A percentile compares a stretch with the other conserved stretches of the same genome.
These are phyloP conservation scores for Polydrusus cervinus DNA, from an alignment of 2,888 invertebrate species.

Conservation along the genomic window DNA sequence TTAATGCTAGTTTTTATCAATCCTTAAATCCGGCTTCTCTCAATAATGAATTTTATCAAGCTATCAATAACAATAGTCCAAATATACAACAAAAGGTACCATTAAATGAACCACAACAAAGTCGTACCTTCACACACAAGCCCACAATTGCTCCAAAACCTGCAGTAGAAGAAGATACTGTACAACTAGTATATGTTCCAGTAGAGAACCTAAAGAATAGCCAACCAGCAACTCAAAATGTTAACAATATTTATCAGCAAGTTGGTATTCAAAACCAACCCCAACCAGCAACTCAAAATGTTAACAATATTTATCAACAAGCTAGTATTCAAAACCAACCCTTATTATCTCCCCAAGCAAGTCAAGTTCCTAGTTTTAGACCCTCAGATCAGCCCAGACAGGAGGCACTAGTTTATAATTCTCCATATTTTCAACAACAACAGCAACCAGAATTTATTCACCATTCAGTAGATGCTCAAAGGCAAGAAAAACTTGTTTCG, in stretches of 20 bases:
- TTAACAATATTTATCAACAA: constrained; percentile 65
- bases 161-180: constrained; percentile 72
- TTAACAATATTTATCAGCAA: constrained; percentile 65
- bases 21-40: constrained; percentile 57
- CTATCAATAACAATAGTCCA: constrained; percentile 48
- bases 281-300: constrained; percentile 69
- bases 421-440: constrained; percentile 18
- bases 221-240: constrained; percentile 72
- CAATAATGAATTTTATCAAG: constrained; percentile 59
- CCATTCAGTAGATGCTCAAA: constrained; percentile 21
- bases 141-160: constrained; percentile 9
- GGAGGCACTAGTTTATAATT: constrained; percentile 57
- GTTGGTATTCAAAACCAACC: constrained; percentile 2
- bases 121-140: background rate
- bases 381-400: constrained; percentile 71
- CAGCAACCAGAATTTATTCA: constrained; percentile 4
- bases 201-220: constrained; percentile 73
- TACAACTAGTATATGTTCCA: constrained; percentile 88
- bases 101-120: background rate
- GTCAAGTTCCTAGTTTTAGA: constrained; percentile 3
- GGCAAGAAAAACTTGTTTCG: constrained; percentile 41
- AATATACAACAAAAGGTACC: constrained; percentile 26
- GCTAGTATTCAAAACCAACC: background rate
- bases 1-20: constrained; percentile 57
- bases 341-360: constrained; percentile 1